These are phyloP conservation scores for Neomorphus geoffroyi DNA, from an alignment of 2,797 vertebrate genomes.

Conservation along the genomic window DNA sequence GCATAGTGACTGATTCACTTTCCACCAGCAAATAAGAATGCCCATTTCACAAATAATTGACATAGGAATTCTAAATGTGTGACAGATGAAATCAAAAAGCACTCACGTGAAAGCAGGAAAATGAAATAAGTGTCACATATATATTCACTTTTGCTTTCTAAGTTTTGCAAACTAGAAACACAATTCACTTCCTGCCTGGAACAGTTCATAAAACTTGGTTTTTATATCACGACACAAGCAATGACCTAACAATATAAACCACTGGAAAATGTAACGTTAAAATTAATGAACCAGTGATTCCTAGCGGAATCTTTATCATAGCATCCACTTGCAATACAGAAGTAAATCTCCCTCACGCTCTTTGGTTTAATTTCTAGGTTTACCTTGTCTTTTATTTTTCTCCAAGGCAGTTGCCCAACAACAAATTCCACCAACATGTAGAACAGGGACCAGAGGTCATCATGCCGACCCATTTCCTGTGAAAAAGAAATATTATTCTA, in stretches of 20 bases:
- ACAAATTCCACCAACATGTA: slow-evolving; percentile 99
- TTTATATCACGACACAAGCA: not conserved
- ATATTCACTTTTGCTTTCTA: not conserved
- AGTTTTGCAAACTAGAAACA: not conserved
- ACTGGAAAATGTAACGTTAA: not conserved
- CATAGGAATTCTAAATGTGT: not conserved
- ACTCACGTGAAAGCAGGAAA: not conserved
- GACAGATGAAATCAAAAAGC: not conserved
- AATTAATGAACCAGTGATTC: slow-evolving; percentile 9
- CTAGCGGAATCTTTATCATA: not conserved
- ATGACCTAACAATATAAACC: not conserved
- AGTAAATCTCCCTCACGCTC: not conserved
- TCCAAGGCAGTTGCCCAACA: slow-evolving; percentile 96
- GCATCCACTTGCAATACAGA: not conserved
- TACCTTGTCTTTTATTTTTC: slow-evolving; percentile 99
- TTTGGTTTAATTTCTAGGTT: slow-evolving; percentile 36
- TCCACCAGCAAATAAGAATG: not conserved
- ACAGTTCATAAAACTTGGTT: not conserved
- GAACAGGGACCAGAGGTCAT: slow-evolving; percentile 98
- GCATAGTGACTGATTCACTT: not conserved
- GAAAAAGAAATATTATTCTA: slow-evolving; percentile 49
- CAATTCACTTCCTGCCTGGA: not conserved
- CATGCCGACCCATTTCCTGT: slow-evolving; percentile 98
- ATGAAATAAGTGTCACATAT: not conserved
- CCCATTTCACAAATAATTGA: not conserved